Evolutionary conservation across 2,797 vertebrate species (phyloP), one percentile per base, ranked within the genome.

Genomic region (Oceanodroma leucorhoa): DNA sequence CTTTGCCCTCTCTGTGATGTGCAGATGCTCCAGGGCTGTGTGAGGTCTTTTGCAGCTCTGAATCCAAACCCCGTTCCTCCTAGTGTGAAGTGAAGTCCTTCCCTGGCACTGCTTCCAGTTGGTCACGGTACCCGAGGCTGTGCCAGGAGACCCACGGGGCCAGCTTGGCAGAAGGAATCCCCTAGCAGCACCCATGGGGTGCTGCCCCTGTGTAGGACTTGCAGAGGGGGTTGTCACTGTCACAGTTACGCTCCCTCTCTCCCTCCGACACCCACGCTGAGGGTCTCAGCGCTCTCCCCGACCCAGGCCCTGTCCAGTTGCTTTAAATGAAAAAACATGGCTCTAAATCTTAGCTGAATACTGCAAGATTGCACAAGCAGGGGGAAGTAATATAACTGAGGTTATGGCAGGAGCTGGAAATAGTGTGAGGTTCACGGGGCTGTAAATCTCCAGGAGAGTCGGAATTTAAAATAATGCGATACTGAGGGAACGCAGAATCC

Each of bases 381-480:
- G 58, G 83, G 93, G 92, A 96, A 96, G 86, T 93, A 92, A 73
- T 87, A 80, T 62, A 94, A 71, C 48, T 87, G 95, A 96, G 92
- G 85, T 93, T 96, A 91, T 71, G 60, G 90, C 83, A 89, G 79
- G 57, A 94, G 89, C 78, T 96, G 80, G 91, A 97, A 96, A 91
- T 89, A 93, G 92, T 85, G 51, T 51, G 75, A 48, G 64, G 87
- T 94, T 95, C 82, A 84, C 64, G 89, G 70, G 65, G 94, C 65
- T 96, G 90, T 97, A 96, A 97, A 97, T 96, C 96, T 96, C 81
- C 62, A 72, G 91, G 80, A 94, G 89, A 94, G 90, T 95, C 34
- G 1, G 91, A 93, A 90, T 97, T 93, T 92, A 92, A 93, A 93
- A 95, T 92, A 86, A 89, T 94, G 65, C 1, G 2, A 62, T 92